Evolutionary conservation across 1,140 invertebrate genomes (phyloP), one percentile per base, ranked within the genome.

Genomic region (Neodiprion fabricii): DNA sequence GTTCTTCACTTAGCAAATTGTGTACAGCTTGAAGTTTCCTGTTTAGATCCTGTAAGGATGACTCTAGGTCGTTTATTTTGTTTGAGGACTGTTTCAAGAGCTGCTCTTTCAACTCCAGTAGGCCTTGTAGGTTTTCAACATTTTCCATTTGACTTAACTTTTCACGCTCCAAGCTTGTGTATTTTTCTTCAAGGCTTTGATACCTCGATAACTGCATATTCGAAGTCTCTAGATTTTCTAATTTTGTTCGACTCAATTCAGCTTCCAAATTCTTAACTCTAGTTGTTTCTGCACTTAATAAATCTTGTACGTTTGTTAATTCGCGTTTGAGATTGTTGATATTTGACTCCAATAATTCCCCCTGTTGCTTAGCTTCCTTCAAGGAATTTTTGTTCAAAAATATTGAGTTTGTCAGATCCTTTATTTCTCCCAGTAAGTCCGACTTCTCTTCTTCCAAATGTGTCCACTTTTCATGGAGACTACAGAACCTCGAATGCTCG

Each of bases 141-240:
- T 74, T 21, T 53, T 17, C 14, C 4, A 61, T 12, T 65, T 17
- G 69, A 21, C 47, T 10, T 49, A 14, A 3, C 48, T 67, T 70
- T 14, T 74, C 68, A n/a, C 69, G 53, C 4, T 74, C 17, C 66
- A 74, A 21, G 10, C 12, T 40, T 48, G 28, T 40, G 48, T 66
- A 49, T 1, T 67, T 68, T 23, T 11, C 23, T 23, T 70, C 67
- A 47, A 74, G 48, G 48, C 65, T 70, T 28, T 70, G 28, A 10
- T 49, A 23, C 17, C 78, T 79, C 11, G 77, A 76, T 47, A 79
- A 23, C 7, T 80, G 50, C 74, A 77, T 10, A 77, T 80, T 67
- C 77, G 23, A 14, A 28, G 10, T 48, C 78, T 79, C 49, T 79
- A 76, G 40, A 23, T 74, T 14, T 49, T 21, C 48, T 47, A 17